A percentile compares a stretch with the other conserved stretches of the same genome.
Conservation (phyloP, 2,888 invertebrate genomes). For the Microchrysa polita region DNA sequence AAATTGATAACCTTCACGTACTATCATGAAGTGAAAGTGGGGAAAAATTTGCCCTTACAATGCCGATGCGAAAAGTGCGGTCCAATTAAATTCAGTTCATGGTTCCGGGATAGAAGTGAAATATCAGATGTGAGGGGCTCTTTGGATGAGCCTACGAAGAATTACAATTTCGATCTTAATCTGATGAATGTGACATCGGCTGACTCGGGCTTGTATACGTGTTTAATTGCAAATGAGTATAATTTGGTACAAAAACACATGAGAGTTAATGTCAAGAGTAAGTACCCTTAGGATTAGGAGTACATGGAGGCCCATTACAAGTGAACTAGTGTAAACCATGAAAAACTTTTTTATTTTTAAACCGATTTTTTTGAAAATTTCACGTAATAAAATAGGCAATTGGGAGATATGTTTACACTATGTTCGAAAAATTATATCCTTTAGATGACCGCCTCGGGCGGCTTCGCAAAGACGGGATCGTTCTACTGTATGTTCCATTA, state of each 20-base stretch:
- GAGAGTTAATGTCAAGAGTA: constrained; percentile 66
- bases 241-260: constrained; percentile 64
- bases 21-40: constrained; percentile 26
- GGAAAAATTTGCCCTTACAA: constrained; percentile 42
- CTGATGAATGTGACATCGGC: not conserved
- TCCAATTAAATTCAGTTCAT: constrained; percentile 41
- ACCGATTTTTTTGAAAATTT: no score
- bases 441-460: no score
- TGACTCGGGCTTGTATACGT: constrained; percentile 65
- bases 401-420: no score
- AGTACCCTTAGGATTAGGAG: no score
- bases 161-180: not conserved
- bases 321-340: no score
- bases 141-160: not conserved
- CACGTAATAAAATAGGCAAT: no score
- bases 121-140: not conserved
- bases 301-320: no score
- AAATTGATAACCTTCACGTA: constrained; percentile 26
- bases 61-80: constrained; percentile 48
- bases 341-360: no score
- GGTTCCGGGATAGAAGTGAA: constrained; percentile 10
- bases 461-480: no score
- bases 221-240: constrained; percentile 65
- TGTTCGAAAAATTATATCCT: no score
- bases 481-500: no score